phyloP scores from a whole-genome alignment of 1,140 invertebrate species.

The Eupeodes corollae region DNA sequence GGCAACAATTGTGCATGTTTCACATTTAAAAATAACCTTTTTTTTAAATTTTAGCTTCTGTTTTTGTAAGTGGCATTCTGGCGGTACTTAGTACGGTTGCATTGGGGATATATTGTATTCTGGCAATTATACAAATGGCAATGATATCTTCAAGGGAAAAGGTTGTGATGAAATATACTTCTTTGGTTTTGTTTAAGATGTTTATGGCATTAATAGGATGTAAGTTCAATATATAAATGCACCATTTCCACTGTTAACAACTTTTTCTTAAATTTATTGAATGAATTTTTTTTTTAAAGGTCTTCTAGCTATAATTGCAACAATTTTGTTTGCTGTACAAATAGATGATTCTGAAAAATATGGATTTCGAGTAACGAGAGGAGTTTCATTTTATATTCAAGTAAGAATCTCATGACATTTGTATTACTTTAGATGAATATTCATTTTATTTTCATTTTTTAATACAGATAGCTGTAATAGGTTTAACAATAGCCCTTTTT shows the following conservation, averaged over 20 bases:
- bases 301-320: slow-evolving; percentile 61
- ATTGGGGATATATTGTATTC: slow-evolving; percentile 60
- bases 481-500: slow-evolving; percentile 59
- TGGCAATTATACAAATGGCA: slow-evolving; percentile 67
- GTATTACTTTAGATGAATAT: not conserved
- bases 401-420: slow-evolving; percentile 40
- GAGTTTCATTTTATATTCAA: slow-evolving; percentile 76
- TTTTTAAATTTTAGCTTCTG: slow-evolving; percentile 53
- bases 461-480: slow-evolving; percentile 63
- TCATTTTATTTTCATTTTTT: slow-evolving; percentile 5
- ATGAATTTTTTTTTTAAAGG: slow-evolving; percentile 45
- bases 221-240: slow-evolving; percentile 46
- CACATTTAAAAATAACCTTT: not conserved
- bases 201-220: slow-evolving; percentile 61
- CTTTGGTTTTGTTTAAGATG: slow-evolving; percentile 62
- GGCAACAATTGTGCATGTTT: not conserved
- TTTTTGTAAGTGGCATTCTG: slow-evolving; percentile 64
- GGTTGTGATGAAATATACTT: slow-evolving; percentile 61
- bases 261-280: not conserved
- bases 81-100: slow-evolving; percentile 55
- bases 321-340: slow-evolving; percentile 68
- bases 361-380: slow-evolving; percentile 60
- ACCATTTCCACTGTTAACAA: not conserved
- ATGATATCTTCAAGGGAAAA: slow-evolving; percentile 74
- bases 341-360: slow-evolving; percentile 59